phyloP scores from a whole-genome alignment of 2,888 invertebrate species.

The Rhamphomyia laevipes region DNA sequence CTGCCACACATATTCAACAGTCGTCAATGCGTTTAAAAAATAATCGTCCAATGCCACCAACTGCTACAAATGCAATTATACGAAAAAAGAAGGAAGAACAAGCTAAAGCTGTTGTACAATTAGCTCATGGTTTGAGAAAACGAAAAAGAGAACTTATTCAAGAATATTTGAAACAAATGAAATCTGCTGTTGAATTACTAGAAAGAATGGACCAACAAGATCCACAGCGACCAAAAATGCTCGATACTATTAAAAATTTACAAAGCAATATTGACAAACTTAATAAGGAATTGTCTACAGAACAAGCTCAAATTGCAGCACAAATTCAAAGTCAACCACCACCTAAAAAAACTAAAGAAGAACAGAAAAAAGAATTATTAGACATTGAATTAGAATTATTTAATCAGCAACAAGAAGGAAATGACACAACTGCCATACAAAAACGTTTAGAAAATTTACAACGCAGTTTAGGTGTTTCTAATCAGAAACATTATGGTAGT shows the following conservation, averaged over 20 bases:
- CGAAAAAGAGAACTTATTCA: conserved; percentile 78
- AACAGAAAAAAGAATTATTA: conserved; percentile 76
- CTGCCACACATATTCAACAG: conserved; percentile 20
- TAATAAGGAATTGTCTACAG: conserved; percentile 33
- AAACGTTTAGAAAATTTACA: conserved; percentile 63
- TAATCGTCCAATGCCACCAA: conserved; percentile 44
- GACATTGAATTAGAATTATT: conserved; percentile 87
- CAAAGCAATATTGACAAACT: conserved; percentile 66
- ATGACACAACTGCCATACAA: conserved; percentile 70
- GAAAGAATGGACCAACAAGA: conserved; percentile 61
- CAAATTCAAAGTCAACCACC: conserved; percentile 29
- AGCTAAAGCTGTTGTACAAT: conserved; percentile 59
- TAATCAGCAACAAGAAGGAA: conserved; percentile 75
- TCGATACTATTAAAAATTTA: conserved; percentile 69
- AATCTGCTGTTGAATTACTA: conserved; percentile 65
- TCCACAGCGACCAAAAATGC: conserved; percentile 61
- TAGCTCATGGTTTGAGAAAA: conserved; percentile 70
- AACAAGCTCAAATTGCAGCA: conserved; percentile 35
- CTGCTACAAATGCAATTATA: conserved; percentile 52
- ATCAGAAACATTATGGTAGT: conserved; percentile 15
- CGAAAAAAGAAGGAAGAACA: conserved; percentile 65
- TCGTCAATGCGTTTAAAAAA: conserved; percentile 38
- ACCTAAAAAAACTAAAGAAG: conserved; percentile 56
- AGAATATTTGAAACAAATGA: conserved; percentile 81
- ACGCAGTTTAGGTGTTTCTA: conserved; percentile 29